These are phyloP conservation scores for Pluvialis apricaria DNA, from an alignment of 2,113 vertebrate species.

Conservation along the genomic window DNA sequence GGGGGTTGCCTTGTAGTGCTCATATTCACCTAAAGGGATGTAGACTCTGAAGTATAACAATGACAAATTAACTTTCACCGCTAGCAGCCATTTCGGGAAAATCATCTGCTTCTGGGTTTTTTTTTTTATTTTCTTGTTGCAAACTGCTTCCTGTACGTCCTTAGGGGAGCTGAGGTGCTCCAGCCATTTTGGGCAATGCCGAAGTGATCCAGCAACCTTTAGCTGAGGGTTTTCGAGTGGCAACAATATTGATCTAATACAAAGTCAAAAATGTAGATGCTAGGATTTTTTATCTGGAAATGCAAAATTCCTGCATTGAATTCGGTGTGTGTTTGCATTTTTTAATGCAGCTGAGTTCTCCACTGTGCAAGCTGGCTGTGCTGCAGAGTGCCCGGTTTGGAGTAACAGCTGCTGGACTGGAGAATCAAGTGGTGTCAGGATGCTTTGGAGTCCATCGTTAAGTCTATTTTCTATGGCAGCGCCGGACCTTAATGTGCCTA, in stretches of 20 bases:
- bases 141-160: neutral
- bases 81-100: neutral
- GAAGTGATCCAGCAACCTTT: neutral
- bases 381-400: neutral
- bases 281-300: neutral
- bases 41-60: neutral
- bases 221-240: neutral
- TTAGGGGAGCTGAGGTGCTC: neutral
- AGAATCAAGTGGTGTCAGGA: neutral
- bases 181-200: neutral
- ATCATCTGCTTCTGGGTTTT: neutral
- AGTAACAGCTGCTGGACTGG: neutral
- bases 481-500: neutral
- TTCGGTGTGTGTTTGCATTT: neutral
- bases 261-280: neutral
- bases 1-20: neutral
- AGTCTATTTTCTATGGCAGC: neutral
- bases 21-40: neutral
- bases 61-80: neutral
- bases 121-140: neutral
- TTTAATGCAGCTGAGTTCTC: neutral
- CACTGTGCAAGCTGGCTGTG: neutral
- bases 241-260: fast-evolving
- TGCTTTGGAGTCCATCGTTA: neutral
- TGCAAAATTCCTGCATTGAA: neutral